These are phyloP conservation scores for Oxyura jamaicensis DNA, from an alignment of 2,113 vertebrate genomes.

Conservation along the genomic window DNA sequence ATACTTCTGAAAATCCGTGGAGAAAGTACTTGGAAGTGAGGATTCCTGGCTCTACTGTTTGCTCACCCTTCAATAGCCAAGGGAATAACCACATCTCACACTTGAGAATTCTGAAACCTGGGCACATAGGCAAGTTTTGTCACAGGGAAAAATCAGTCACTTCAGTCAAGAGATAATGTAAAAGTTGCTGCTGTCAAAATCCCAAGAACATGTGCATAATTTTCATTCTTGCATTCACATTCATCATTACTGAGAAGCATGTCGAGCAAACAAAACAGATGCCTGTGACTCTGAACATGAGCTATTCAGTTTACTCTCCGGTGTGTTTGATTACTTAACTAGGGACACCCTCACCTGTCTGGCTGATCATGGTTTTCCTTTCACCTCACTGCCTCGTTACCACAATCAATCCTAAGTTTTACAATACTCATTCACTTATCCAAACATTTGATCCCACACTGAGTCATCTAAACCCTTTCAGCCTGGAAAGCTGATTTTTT, in stretches of 20 bases:
- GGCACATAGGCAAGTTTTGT: slow-evolving; percentile 1
- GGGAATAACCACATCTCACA: neutral
- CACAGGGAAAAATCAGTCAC: slow-evolving; percentile 11
- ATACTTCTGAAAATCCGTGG: neutral
- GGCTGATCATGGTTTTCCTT: neutral
- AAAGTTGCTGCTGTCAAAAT: slow-evolving; percentile 46
- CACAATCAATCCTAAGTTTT: neutral
- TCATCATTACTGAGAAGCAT: neutral
- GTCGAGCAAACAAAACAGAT: neutral
- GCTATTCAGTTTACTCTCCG: neutral
- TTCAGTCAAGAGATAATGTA: neutral
- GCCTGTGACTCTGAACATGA: neutral
- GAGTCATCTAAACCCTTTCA: neutral
- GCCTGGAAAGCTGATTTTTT: neutral
- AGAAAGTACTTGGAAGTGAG: neutral
- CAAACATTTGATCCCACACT: neutral
- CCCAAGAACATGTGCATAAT: slow-evolving; percentile 14
- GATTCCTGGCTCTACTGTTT: neutral
- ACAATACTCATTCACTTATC: neutral
- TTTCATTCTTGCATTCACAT: neutral
- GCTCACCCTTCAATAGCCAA: neutral
- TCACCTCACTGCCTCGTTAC: neutral
- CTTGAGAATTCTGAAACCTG: neutral
- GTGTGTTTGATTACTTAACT: neutral
- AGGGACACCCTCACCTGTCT: neutral